These are phyloP conservation scores for Platycheirus albimanus DNA, from an alignment of 2,888 invertebrate species.

Conservation along the genomic window DNA sequence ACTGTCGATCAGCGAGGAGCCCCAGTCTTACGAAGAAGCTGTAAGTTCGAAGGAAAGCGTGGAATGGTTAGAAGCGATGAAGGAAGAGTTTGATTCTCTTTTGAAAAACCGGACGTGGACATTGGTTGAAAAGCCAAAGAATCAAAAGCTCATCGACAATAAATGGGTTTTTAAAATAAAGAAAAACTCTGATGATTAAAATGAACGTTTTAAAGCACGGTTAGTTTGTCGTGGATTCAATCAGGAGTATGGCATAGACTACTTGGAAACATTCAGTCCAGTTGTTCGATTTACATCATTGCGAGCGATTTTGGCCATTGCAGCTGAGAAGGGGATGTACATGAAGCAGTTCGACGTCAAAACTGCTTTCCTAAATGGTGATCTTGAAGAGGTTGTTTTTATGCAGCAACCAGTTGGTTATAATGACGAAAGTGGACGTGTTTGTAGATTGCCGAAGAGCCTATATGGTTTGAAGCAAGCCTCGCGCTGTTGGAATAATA, in stretches of 20 bases:
- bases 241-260: constrained; percentile 73
- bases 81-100: constrained; percentile 23
- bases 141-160: constrained; percentile 14
- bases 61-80: too few relatives aligned
- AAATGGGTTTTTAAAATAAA: constrained; percentile 34
- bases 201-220: constrained; percentile 11
- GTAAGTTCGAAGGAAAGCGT: too few relatives aligned
- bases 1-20: constrained; percentile 20
- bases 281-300: constrained; percentile 17
- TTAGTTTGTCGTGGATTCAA: constrained; percentile 72
- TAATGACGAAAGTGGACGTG: not conserved
- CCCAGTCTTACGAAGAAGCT: constrained; percentile 24
- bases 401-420: constrained; percentile 25
- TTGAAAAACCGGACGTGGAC: constrained; percentile 20
- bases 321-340: constrained; percentile 16
- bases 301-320: constrained; percentile 21
- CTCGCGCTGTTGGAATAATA: constrained; percentile 60
- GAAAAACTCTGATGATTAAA: not conserved
- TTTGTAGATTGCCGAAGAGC: constrained; percentile 21
- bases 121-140: constrained; percentile 27
- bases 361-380: constrained; percentile 23
- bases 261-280: constrained; percentile 27
- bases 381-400: constrained; percentile 6
- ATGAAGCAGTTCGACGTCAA: constrained; percentile 47
- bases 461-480: constrained; percentile 22